Evolutionary conservation across 2,797 vertebrate genomes (phyloP), one percentile per base, ranked within the genome.

Genomic region (Basileuterus tristriatus): DNA sequence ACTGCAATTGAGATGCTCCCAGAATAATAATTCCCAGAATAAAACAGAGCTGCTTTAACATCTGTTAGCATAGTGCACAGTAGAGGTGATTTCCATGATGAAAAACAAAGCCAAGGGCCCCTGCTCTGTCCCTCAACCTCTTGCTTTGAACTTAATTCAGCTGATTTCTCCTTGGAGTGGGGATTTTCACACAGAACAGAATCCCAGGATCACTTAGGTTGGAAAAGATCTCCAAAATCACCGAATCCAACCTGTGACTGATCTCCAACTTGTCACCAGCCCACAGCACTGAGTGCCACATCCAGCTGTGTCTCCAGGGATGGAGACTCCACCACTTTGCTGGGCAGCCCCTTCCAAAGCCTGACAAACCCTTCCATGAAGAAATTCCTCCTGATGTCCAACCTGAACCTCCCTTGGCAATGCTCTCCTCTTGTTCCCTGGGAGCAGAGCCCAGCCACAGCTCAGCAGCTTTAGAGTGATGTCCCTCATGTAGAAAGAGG

Each of bases 201-300:
- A 77, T 34, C 24, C 21, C 56, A 56, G 56, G 32, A 18, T 50
- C 56, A 29, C 5, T 26, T 16, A 63, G 20, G 29, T 4, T 39
- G 56, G 44, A 16, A 70, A 58, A 70, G 20, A 22, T 20, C 58
- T 32, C 44, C 44, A 13, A 46, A n/a, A 1, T 36, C 32, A 22
- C 2, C 0, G 6, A 83, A 9, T 18, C 17, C 76, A 67, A 3
- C 9, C 26, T 74, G 30, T 46, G 29, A 6, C 29, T 12, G 9
- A 34, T 11, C 4, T 36, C 29, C 49, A 56, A 5, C 27, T 11
- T 69, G n/a, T 19, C 23, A 17, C 29, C 71, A 76, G 56, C 36
- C 47, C 87, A 69, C 1, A 36, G 41, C 62, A 32, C 55, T 12
- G 30, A 68, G 47, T 17, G 55, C 63, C 36, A 67, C 2, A 0